These are phyloP conservation scores for Agrotis puta DNA, from an alignment of 2,888 invertebrate genomes.

Conservation along the genomic window DNA sequence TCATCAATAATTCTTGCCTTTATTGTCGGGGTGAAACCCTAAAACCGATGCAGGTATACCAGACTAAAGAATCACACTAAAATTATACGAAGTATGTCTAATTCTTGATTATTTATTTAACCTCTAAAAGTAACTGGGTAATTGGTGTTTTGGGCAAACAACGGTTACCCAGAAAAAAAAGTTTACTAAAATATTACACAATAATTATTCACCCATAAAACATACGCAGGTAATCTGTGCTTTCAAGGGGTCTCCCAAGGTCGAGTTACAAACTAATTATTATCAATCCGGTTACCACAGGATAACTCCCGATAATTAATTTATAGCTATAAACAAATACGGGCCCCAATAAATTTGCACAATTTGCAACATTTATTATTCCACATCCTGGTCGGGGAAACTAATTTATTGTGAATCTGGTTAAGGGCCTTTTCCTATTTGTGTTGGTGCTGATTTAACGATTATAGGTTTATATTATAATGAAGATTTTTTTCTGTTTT, in stretches of 20 bases:
- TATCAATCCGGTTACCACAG: conserved; percentile 63
- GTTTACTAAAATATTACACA: conserved; percentile 1
- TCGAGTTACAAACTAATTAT: conserved; percentile 70
- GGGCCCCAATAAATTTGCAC: conserved; percentile 62
- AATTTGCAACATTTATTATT: conserved; percentile 67
- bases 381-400: conserved; percentile 62
- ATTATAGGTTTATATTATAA: neutral
- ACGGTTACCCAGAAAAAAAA: neutral
- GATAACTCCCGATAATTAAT: conserved; percentile 67
- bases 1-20: too few relatives aligned
- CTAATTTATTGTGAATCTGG: conserved; percentile 61
- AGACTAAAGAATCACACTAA: too few relatives aligned
- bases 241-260: conserved; percentile 40
- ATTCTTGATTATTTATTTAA: neutral
- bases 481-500: neutral
- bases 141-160: too few relatives aligned
- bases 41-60: too few relatives aligned
- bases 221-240: conserved; percentile 43
- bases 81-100: neutral
- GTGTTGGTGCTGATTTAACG: conserved; percentile 10
- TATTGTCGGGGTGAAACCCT: too few relatives aligned
- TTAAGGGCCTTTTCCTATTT: conserved; percentile 9
- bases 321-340: conserved; percentile 69
- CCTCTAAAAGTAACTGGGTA: too few relatives aligned
- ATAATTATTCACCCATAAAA: conserved; percentile 22